Evolutionary conservation across 2,113 vertebrate genomes (phyloP).

Genomic region (Dinomys branickii): DNA sequence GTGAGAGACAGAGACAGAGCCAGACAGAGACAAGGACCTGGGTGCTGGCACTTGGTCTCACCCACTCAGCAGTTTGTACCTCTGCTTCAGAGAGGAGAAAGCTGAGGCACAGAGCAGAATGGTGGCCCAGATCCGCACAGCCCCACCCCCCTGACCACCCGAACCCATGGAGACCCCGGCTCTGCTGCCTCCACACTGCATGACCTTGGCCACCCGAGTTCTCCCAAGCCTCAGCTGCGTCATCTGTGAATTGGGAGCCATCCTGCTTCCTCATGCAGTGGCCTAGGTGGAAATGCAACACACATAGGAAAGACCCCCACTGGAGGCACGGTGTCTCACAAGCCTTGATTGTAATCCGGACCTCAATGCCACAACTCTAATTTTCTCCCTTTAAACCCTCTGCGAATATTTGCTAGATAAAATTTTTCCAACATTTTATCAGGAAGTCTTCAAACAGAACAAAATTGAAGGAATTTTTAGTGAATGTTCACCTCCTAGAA

Average conservation of each 20-base stretch:
- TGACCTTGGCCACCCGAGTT: background rate
- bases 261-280: background rate
- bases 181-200: background rate
- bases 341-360: background rate
- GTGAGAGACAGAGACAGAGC: background rate
- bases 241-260: background rate
- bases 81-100: background rate
- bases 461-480: background rate
- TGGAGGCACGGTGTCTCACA: background rate
- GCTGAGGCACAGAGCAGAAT: background rate
- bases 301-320: rapidly evolving
- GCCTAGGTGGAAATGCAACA: background rate
- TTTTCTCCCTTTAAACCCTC: background rate
- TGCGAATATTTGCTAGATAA: background rate
- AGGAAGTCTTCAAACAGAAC: background rate
- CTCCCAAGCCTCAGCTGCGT: background rate
- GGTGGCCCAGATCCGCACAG: background rate
- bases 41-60: background rate
- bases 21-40: background rate
- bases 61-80: rapidly evolving
- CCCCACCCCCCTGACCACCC: background rate
- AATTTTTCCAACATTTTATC: background rate
- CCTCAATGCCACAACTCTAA: background rate
- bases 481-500: background rate
- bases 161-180: background rate